These are phyloP conservation scores for Rhingia campestris DNA, from an alignment of 2,888 invertebrate species.

Conservation along the genomic window DNA sequence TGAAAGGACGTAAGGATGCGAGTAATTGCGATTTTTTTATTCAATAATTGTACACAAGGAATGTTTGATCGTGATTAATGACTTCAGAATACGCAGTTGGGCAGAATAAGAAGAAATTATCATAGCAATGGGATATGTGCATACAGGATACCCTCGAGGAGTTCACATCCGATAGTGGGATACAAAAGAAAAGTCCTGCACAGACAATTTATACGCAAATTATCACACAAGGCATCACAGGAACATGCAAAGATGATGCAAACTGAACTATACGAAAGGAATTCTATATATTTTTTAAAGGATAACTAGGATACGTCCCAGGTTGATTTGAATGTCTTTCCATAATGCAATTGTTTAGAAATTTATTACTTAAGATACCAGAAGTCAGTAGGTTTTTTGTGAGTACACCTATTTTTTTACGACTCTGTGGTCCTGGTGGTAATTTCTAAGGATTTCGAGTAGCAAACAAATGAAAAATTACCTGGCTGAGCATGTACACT, in stretches of 20 bases:
- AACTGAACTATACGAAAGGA: constrained; percentile 33
- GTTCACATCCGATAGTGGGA: neutral
- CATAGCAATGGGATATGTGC: constrained; percentile 2
- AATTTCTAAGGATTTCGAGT: constrained; percentile 61
- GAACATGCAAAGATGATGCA: constrained; percentile 52
- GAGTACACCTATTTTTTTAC: constrained; percentile 42
- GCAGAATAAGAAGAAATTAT: constrained; percentile 38
- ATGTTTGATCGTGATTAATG: constrained; percentile 64
- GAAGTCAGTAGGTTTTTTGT: constrained; percentile 58
- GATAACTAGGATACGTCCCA: constrained; percentile 13
- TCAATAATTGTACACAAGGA: constrained; percentile 56
- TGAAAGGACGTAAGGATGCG: constrained; percentile 44
- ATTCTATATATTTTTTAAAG: constrained; percentile 16
- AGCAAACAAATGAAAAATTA: constrained; percentile 1
- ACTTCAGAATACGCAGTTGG: constrained; percentile 12
- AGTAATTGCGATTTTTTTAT: constrained; percentile 52
- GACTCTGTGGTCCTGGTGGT: constrained; percentile 69
- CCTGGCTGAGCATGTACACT: constrained; percentile 13
- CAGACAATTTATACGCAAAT: constrained; percentile 51
- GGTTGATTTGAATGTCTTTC: constrained; percentile 44
- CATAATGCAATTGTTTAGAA: constrained; percentile 39
- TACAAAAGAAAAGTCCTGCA: constrained; percentile 26
- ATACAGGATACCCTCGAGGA: constrained; percentile 32
- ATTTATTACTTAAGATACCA: constrained; percentile 63
- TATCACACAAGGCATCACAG: constrained; percentile 7